Percentiles rank a stretch among this genome's conserved stretches.
phyloP scores from a whole-genome alignment of 2,113 vertebrate genomes.

The Onychostoma macrolepis region DNA sequence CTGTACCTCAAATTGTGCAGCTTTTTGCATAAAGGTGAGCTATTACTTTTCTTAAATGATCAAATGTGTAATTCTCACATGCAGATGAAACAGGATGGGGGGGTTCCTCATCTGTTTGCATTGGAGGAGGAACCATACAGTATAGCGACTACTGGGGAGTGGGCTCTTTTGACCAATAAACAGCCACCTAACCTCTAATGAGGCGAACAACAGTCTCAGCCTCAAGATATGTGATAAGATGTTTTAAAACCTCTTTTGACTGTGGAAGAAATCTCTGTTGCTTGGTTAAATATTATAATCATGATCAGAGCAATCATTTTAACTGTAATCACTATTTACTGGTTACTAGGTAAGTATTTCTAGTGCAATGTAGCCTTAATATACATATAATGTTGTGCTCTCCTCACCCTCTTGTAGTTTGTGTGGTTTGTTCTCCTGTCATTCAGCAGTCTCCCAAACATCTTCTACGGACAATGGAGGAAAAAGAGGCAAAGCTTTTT shows the following conservation, averaged over 20 bases:
- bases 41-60: too few relatives aligned
- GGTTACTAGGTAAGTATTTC: slow-evolving; percentile 28
- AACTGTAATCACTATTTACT: neutral
- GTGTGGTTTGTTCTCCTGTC: slow-evolving; percentile 17
- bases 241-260: neutral
- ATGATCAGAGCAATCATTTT: slow-evolving; percentile 10
- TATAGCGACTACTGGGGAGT: neutral
- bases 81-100: too few relatives aligned
- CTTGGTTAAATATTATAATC: neutral
- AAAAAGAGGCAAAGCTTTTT: slow-evolving; percentile 22
- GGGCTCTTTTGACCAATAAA: neutral
- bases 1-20: too few relatives aligned
- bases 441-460: slow-evolving; percentile 42
- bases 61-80: too few relatives aligned
- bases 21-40: too few relatives aligned
- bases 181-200: neutral
- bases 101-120: neutral
- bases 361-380: neutral
- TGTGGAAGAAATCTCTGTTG: neutral
- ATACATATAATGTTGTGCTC: neutral
- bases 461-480: neutral
- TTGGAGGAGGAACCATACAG: neutral
- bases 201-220: neutral
- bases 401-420: neutral
- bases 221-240: neutral